These are phyloP conservation scores for Unio pictorum DNA, from an alignment of 2,888 invertebrate genomes.

Conservation along the genomic window DNA sequence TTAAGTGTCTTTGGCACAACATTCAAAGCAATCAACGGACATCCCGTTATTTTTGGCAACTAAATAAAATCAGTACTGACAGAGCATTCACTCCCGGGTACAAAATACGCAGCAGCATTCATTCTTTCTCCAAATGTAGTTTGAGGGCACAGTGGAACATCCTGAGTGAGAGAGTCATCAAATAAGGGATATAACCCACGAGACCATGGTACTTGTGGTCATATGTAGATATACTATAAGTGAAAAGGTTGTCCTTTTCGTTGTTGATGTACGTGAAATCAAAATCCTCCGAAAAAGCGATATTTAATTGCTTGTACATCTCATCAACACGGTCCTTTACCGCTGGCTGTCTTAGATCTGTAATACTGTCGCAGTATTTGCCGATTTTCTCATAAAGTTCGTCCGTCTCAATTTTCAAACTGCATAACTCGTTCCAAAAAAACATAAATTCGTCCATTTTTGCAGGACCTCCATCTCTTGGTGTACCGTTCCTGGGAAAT, in stretches of 20 bases:
- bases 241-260: constrained; percentile 60
- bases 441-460: constrained; percentile 53
- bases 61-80: too few species aligned
- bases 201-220: constrained; percentile 59
- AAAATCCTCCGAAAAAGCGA: constrained; percentile 49
- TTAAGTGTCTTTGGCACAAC: too few species aligned
- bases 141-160: constrained; percentile 55
- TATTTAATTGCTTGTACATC: constrained; percentile 46
- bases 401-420: constrained; percentile 54
- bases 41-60: too few species aligned
- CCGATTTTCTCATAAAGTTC: constrained; percentile 46
- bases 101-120: not conserved
- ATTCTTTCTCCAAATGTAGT: constrained; percentile 53
- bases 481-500: constrained; percentile 50
- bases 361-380: constrained; percentile 51
- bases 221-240: constrained; percentile 58
- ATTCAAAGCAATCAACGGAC: too few species aligned
- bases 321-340: constrained; percentile 54
- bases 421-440: constrained; percentile 54
- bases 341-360: constrained; percentile 54
- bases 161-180: constrained; percentile 50
- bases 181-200: constrained; percentile 58
- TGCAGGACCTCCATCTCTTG: constrained; percentile 39
- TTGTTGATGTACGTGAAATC: constrained; percentile 57
- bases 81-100: too few species aligned